These are phyloP conservation scores for Emmelina monodactyla DNA, from an alignment of 2,888 invertebrate species.

Conservation along the genomic window DNA sequence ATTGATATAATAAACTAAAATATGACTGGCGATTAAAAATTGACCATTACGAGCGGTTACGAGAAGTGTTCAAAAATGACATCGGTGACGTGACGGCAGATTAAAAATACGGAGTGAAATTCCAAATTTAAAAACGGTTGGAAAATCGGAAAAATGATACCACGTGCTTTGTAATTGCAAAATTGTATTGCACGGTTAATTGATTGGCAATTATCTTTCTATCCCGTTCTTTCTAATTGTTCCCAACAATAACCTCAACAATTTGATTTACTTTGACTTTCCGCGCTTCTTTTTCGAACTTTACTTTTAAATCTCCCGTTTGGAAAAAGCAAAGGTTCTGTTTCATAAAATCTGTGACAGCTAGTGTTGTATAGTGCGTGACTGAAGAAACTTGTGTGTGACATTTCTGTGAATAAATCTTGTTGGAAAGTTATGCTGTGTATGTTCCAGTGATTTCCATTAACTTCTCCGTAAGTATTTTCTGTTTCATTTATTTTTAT, in stretches of 20 bases:
- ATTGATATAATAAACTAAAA: constrained; percentile 14
- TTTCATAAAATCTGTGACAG: too few species aligned
- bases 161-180: constrained; percentile 49
- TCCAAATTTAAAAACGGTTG: constrained; percentile 18
- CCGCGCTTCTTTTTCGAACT: too few species aligned
- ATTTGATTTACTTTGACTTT: too few species aligned
- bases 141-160: constrained; percentile 37
- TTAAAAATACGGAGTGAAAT: constrained; percentile 17
- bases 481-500: too few species aligned
- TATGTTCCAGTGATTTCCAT: too few species aligned
- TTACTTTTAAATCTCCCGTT: too few species aligned
- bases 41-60: constrained; percentile 20
- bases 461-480: too few species aligned
- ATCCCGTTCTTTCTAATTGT: constrained; percentile 47
- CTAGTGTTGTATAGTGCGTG: too few species aligned
- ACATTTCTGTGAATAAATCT: too few species aligned
- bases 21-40: constrained; percentile 20
- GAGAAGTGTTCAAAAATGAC: constrained; percentile 47
- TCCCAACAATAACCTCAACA: constrained; percentile 33
- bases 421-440: too few species aligned
- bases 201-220: constrained; percentile 43
- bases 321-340: too few species aligned
- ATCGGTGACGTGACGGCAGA: constrained; percentile 43
- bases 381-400: too few species aligned
- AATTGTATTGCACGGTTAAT: constrained; percentile 46